Percentiles rank a stretch among this genome's conserved stretches.
Evolutionary conservation across 1,140 invertebrate genomes (phyloP).

Genomic region (Leptonema lineaticorne): DNA sequence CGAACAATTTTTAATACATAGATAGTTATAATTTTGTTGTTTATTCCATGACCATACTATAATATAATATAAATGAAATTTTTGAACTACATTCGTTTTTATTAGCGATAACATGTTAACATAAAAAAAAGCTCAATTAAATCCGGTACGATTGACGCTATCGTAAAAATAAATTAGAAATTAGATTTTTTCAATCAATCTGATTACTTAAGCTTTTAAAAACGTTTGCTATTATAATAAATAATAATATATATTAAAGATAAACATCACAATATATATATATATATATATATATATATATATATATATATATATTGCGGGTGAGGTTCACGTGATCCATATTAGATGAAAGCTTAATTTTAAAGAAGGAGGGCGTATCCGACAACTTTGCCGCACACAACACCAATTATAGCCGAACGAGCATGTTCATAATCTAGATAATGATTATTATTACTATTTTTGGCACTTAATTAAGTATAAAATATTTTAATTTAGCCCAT

Average conservation of each 20-base stretch:
- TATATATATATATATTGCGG: too few relatives aligned
- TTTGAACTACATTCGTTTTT: too few relatives aligned
- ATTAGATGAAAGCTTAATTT: conserved; percentile 37
- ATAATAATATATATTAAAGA: conserved; percentile 17
- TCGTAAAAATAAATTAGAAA: conserved; percentile 13
- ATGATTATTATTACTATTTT: background rate
- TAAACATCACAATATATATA: conserved; percentile 6
- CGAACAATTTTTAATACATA: too few relatives aligned
- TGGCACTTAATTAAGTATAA: too few relatives aligned
- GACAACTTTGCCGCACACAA: conserved; percentile 28
- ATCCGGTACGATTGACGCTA: background rate
- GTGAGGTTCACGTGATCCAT: conserved; percentile 29
- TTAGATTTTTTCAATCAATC: background rate
- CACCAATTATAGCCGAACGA: conserved; percentile 22
- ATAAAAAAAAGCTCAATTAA: too few relatives aligned
- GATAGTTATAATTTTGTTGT: too few relatives aligned
- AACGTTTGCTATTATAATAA: conserved; percentile 11
- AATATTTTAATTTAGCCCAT: too few relatives aligned
- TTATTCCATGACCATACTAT: too few relatives aligned
- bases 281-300: too few relatives aligned
- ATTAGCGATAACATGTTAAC: too few relatives aligned
- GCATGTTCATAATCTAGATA: conserved; percentile 17
- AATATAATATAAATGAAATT: too few relatives aligned
- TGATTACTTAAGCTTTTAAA: conserved; percentile 19
- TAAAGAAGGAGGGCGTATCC: conserved; percentile 25